Conservation (phyloP, 2,888 invertebrate genomes). For the Lottia scabra region DNA sequence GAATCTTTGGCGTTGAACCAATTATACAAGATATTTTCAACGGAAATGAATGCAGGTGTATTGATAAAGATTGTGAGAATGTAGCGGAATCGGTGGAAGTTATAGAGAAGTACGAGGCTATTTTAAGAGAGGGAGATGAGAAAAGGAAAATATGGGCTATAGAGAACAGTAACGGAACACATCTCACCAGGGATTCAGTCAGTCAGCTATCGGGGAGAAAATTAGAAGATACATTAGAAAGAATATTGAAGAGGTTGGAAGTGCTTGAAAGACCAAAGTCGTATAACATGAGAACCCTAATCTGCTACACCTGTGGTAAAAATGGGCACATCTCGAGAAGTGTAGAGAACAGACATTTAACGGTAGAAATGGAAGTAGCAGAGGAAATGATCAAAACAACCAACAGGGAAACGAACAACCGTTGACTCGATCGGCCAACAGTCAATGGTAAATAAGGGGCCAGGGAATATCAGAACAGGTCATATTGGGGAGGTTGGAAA, state of each 20-base stretch:
- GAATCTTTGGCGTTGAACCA: slow-evolving; percentile 30
- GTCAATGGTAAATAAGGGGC: slow-evolving; percentile 4
- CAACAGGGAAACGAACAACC: slow-evolving; percentile 13
- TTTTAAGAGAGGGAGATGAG: slow-evolving; percentile 19
- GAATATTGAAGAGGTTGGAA: background rate
- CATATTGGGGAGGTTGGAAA: background rate
- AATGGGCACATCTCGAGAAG: no score
- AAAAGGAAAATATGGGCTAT: slow-evolving; percentile 19
- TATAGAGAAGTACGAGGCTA: slow-evolving; percentile 29
- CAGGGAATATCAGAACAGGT: slow-evolving; percentile 4
- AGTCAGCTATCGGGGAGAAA: background rate
- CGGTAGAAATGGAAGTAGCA: background rate
- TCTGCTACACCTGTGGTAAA: no score
- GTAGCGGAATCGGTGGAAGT: slow-evolving; percentile 27
- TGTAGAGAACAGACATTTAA: background rate
- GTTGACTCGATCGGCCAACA: slow-evolving; percentile 20
- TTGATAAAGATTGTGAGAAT: slow-evolving; percentile 28
- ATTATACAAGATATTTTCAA: slow-evolving; percentile 24
- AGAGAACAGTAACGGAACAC: slow-evolving; percentile 3
- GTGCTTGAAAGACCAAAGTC: no score
- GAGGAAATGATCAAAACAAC: background rate
- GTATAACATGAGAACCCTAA: no score
- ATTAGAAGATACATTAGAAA: slow-evolving; percentile 9
- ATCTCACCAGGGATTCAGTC: no score
- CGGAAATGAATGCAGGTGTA: slow-evolving; percentile 33